Percentiles rank a stretch among this genome's conserved stretches.
Evolutionary conservation across 2,888 invertebrate genomes (phyloP).

Genomic region (Ligdia adustata): DNA sequence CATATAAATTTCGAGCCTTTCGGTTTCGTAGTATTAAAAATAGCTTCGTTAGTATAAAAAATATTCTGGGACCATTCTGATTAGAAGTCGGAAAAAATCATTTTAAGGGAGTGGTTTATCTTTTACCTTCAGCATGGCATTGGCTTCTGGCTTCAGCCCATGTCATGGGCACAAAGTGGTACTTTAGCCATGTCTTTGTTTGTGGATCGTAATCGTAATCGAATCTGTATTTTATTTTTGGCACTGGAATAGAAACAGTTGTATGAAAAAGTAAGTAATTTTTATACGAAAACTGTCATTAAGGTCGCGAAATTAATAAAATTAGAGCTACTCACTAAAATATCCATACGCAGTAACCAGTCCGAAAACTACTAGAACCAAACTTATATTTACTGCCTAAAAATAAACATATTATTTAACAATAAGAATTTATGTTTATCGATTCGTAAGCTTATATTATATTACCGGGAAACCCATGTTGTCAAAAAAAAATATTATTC

Average conservation of each 20-base stretch:
- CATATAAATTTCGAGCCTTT: no score
- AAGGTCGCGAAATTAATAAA: no score
- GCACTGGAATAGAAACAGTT: no score
- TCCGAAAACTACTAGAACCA: neutral
- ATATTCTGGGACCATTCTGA: no score
- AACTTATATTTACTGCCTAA: neutral
- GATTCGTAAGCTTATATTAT: no score
- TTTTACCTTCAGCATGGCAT: conserved; percentile 25
- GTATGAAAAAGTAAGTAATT: no score
- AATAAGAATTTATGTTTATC: neutral
- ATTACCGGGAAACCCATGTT: neutral
- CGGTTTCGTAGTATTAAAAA: no score
- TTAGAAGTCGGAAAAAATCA: no score
- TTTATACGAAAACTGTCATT: no score
- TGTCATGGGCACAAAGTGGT: neutral
- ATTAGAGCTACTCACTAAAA: neutral
- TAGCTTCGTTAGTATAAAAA: no score
- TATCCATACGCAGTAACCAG: neutral
- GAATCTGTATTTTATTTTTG: neutral
- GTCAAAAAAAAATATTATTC: no score
- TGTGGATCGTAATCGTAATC: neutral
- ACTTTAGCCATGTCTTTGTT: neutral
- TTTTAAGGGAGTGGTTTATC: no score
- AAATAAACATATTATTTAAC: neutral
- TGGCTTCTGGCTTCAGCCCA: conserved; percentile 12